Evolutionary conservation across 2,797 vertebrate genomes (phyloP).

Genomic region (Myotis vivesi): DNA sequence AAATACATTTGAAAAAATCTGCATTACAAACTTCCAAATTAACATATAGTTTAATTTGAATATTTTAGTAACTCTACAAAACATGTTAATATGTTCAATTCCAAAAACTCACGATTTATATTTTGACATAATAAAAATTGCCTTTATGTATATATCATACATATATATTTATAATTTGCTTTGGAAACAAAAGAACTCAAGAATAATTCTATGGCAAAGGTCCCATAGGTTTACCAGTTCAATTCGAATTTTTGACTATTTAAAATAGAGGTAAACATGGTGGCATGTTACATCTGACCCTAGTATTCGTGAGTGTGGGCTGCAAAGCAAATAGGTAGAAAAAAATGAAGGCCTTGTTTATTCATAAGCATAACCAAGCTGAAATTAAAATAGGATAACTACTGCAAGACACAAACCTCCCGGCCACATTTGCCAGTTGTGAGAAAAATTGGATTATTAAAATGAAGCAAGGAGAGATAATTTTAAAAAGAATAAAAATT

Average conservation of each 20-base stretch:
- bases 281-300: not conserved
- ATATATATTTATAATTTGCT: not conserved
- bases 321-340: not conserved
- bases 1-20: not conserved
- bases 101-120: not conserved
- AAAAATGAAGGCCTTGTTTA: not conserved
- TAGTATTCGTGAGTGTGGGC: not conserved
- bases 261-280: not conserved
- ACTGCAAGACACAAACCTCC: not conserved
- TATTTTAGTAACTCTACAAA: constrained; percentile 34
- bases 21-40: not conserved
- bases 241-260: not conserved
- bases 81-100: not conserved
- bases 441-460: not conserved
- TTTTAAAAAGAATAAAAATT: not conserved
- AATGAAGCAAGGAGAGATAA: not conserved
- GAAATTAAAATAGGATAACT: constrained; percentile 27
- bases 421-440: not conserved
- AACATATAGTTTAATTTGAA: not conserved
- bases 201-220: not conserved
- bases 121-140: constrained; percentile 39
- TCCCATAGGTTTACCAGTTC: not conserved
- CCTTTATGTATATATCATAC: not conserved
- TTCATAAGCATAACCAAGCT: not conserved
- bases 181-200: constrained; percentile 43